Base-by-base conservation (phyloP, 2,888 invertebrate species). In the Antheraea assamensis region DNA sequence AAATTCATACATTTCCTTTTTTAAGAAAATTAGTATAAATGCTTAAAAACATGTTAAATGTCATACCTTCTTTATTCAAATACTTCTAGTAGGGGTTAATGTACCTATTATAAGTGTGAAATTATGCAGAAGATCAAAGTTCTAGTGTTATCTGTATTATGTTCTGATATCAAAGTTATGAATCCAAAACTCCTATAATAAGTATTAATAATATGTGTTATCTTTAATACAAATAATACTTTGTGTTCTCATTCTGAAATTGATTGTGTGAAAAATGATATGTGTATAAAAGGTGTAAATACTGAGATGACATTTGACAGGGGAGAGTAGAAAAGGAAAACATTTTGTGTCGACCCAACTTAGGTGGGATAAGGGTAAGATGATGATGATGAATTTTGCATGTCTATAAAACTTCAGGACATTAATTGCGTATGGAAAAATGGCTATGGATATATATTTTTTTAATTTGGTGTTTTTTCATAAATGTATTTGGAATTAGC, bases 61-160 rank as follows among this genome's bases (percentile, higher is more conserved):
- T 58, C 8, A 58, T 58, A 10, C 24, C 15, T 24, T 58, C 7
- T 58, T 58, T 42, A n/a, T 42, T 35, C 21, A 64, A 66, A 31
- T 72, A 15, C 49, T 49, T 49, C 4, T 49, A 15, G 13, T 49
- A 19, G 30, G 15, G 19, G 24, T n/a, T 8, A 47, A 64, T 61
- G 31, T 30, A 30, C 61, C 17, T 3, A 64, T 64, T 27, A 2
- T 27, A 30, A 64, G 30, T 64, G 15, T 17, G 15, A 58, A 68
- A 31, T 74, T 68, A 76, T 64, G 70, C 71, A 75, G 75, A 73
- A 72, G 79, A 70, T 76, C 81, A 80, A 73, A 81, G 82, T 80
- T 81, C 80, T 64, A 64, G 0, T 64, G 17, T 30, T 64, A 64
- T 64, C 61, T 30, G 15, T 15, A 61, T 61, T 27, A 5, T 30